These are phyloP conservation scores for Neuroterus valhalla DNA, from an alignment of 1,140 invertebrate genomes.

Conservation along the genomic window DNA sequence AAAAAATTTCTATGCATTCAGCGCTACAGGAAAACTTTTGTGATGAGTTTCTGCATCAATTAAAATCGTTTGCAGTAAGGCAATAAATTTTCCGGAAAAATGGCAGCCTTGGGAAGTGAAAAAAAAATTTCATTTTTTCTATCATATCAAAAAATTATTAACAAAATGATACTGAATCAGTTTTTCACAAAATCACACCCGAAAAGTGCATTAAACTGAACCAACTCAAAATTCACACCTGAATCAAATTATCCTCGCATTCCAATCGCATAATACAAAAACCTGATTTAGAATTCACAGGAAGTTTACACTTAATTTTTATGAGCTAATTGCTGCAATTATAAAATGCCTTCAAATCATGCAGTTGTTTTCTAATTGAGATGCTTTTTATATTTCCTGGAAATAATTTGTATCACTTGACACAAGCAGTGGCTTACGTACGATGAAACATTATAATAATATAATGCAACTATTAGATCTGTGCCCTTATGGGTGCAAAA, in stretches of 20 bases:
- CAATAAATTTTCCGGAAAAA: too few species aligned
- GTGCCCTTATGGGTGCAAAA: slow-evolving; percentile 22
- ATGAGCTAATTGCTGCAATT: slow-evolving; percentile 8
- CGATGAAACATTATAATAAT: slow-evolving; percentile 1
- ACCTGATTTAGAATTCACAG: background rate
- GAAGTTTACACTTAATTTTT: slow-evolving; percentile 10
- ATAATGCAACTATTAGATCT: slow-evolving; percentile 20
- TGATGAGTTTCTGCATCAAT: too few species aligned
- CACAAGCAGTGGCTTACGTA: background rate
- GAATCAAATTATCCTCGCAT: background rate
- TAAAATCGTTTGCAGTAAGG: too few species aligned
- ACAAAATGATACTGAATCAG: too few species aligned
- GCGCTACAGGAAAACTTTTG: too few species aligned
- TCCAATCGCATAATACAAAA: background rate
- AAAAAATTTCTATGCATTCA: too few species aligned
- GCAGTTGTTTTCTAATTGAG: background rate
- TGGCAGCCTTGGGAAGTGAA: too few species aligned
- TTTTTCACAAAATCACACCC: background rate
- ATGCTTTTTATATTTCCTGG: background rate
- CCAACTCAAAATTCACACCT: background rate
- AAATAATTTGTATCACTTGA: background rate
- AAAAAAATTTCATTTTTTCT: too few species aligned
- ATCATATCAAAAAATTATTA: too few species aligned
- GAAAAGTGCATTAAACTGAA: background rate
- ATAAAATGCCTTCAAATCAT: background rate